Evolutionary conservation across 2,113 vertebrate genomes (phyloP).

Genomic region (Petaurus breviceps): DNA sequence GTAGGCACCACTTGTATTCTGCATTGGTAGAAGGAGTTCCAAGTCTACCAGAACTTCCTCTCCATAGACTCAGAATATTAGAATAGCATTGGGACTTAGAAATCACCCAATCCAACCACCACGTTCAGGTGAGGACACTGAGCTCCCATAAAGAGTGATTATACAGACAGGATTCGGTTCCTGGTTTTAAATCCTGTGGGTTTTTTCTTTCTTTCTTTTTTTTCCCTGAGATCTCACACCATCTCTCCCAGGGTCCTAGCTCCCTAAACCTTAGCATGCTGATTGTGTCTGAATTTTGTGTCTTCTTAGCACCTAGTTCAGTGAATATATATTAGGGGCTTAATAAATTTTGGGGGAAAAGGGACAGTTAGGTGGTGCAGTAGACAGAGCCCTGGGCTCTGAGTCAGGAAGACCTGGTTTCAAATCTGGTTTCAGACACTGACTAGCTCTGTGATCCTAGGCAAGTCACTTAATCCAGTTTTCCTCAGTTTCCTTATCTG

Average conservation of each 20-base stretch:
- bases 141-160: too few species aligned
- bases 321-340: background rate
- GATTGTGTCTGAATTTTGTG: conserved; percentile 73
- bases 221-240: background rate
- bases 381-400: background rate
- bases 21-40: too few species aligned
- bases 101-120: too few species aligned
- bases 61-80: too few species aligned
- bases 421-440: background rate
- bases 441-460: too few species aligned
- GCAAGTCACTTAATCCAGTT: background rate
- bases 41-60: too few species aligned
- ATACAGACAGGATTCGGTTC: too few species aligned
- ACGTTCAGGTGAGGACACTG: too few species aligned
- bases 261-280: conserved; percentile 87
- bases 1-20: too few species aligned
- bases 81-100: too few species aligned
- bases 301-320: background rate
- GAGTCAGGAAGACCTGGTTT: background rate
- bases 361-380: background rate
- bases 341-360: background rate
- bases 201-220: background rate
- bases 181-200: too few species aligned
- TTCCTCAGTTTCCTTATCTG: background rate
- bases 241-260: background rate